Base-by-base conservation (phyloP, 1,140 invertebrate genomes). In the Euglossa dilemma region DNA sequence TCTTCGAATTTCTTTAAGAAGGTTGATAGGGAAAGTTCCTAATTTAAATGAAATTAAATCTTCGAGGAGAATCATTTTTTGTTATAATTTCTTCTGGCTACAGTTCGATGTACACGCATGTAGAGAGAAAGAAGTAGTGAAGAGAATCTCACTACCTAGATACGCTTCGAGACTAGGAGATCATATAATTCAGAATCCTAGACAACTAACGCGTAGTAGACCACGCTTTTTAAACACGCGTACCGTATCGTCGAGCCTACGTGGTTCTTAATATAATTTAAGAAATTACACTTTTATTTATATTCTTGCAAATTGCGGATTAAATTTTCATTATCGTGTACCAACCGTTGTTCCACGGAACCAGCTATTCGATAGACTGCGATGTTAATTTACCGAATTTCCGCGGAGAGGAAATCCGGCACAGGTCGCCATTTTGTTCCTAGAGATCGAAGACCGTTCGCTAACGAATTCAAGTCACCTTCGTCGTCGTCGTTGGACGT, bases 141-240 rank as follows among this genome's bases (percentile, higher is more conserved):
- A 54, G 73, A 52, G 43, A 50, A 50, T 57, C 63, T 82, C 63
- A 76, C 71, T 82, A 76, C 72, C 73, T 82, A 76, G 80, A 82
- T 67, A 76, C 59, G 57, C 72, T 76, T 20, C 36, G n/a, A 56
- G 80, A 82, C 72, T 82, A 82, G 80, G 80, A 66, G 63, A 82
- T 43, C 80, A 82, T 82, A 76, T 64, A 25, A 56, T 76, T 23
- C 11, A 64, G 79, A 80, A n/a, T 80, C 73, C 56, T 80, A 80
- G 79, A 45, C 57, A 64, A 63, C 0, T 18, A 1, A 6, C 28
- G 14, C 8, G 36, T 25, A 9, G 23, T 71, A 61, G n/a, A 50
- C 5, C 14, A 16, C 0, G 28, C 14, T 50, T 52, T 45, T 23
- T n/a, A 70, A 6, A 61, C 20, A n/a, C 0, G 23, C 6, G 9